Percentiles rank a stretch among this genome's conserved stretches.
These are phyloP conservation scores for Dryoscopus gambensis DNA, from an alignment of 2,113 vertebrate genomes.

Conservation along the genomic window DNA sequence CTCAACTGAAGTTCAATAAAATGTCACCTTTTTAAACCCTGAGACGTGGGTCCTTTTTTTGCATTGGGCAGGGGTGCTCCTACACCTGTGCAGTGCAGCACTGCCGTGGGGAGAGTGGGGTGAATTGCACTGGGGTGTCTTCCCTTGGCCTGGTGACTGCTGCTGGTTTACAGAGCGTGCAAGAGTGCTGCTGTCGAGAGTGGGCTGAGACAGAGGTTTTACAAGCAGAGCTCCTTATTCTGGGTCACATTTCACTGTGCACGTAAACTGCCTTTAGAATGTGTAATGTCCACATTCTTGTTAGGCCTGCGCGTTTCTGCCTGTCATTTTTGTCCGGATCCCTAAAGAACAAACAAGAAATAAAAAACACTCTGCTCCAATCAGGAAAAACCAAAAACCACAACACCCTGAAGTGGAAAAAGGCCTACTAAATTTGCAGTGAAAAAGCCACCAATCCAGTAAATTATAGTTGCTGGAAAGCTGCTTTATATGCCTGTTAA, in stretches of 20 bases:
- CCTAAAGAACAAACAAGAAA: not conserved
- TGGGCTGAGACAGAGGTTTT: not conserved
- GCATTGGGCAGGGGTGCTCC: too few species aligned
- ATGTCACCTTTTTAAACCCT: not conserved
- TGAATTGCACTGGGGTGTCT: not conserved
- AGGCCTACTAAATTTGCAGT: not conserved
- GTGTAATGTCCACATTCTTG: not conserved
- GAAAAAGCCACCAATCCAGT: not conserved
- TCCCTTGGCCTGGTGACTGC: not conserved
- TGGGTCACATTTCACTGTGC: not conserved
- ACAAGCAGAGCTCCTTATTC: too few species aligned
- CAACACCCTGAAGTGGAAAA: not conserved
- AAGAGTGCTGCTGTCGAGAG: too few species aligned
- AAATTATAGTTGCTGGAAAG: not conserved
- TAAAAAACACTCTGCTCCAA: not conserved
- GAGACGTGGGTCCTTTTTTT: not conserved
- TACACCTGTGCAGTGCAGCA: not conserved
- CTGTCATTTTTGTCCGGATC: not conserved
- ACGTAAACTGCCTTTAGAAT: not conserved
- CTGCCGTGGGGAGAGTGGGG: rapidly evolving
- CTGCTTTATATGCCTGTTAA: not conserved
- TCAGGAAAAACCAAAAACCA: not conserved
- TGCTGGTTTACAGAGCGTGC: not conserved
- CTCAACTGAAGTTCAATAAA: slow-evolving; percentile 74
- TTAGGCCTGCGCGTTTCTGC: rapidly evolving